Conservation (phyloP, 2,888 invertebrate genomes). For the Adelphocoris suturalis region DNA sequence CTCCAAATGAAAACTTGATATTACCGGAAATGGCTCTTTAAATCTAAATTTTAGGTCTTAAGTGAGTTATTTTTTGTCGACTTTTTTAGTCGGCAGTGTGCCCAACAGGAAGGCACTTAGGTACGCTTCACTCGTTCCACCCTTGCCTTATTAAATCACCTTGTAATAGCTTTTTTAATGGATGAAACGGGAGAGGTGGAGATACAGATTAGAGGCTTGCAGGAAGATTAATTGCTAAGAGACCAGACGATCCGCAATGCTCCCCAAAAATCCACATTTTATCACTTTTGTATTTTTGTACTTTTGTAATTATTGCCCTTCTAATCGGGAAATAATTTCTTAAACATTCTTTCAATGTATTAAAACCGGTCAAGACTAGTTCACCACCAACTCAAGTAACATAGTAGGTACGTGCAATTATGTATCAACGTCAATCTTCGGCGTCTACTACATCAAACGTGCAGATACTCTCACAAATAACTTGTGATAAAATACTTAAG, state of each 20-base stretch:
- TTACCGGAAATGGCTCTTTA: slow-evolving; percentile 55
- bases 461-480: no score
- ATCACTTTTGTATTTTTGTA: no score
- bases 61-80: slow-evolving; percentile 27
- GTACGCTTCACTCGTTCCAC: neutral
- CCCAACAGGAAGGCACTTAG: slow-evolving; percentile 30
- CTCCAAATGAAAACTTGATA: slow-evolving; percentile 39
- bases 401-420: no score
- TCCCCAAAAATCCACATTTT: neutral
- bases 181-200: neutral
- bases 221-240: neutral
- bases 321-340: no score
- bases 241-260: neutral
- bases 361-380: no score
- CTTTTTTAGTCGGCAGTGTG: neutral
- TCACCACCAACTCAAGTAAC: no score
- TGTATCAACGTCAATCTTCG: no score
- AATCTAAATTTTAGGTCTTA: slow-evolving; percentile 56
- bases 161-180: slow-evolving; percentile 41
- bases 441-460: no score
- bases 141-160: slow-evolving; percentile 55
- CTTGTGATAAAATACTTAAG: no score
- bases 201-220: neutral
- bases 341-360: no score
- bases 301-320: no score